These are phyloP conservation scores for Epistrophe eligans DNA, from an alignment of 2,888 invertebrate species.

Conservation along the genomic window DNA sequence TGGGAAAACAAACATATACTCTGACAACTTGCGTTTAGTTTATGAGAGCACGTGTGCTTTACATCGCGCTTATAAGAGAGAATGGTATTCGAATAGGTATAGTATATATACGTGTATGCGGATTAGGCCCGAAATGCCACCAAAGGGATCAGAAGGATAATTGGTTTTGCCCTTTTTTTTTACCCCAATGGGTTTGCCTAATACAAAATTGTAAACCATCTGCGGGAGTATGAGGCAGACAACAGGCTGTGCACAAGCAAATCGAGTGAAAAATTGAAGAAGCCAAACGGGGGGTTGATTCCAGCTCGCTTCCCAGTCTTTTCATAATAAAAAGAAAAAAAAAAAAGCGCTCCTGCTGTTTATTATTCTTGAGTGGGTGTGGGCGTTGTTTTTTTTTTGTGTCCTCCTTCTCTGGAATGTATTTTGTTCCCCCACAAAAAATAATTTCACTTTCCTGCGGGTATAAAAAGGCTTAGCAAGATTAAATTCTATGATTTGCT, in stretches of 20 bases:
- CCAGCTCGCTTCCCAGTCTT: background rate
- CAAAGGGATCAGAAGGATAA: constrained; percentile 71
- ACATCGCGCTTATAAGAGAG: background rate
- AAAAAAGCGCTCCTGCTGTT: constrained; percentile 25
- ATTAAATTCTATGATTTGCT: constrained; percentile 71
- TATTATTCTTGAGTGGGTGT: constrained; percentile 41
- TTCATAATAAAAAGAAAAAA: background rate
- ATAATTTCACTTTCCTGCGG: constrained; percentile 66
- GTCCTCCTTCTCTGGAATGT: background rate
- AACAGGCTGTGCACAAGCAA: constrained; percentile 29
- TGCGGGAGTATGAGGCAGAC: constrained; percentile 17
- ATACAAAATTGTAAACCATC: constrained; percentile 65
- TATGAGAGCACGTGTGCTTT: constrained; percentile 36
- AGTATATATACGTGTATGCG: constrained; percentile 16
- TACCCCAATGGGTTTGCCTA: constrained; percentile 2
- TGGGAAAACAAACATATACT: background rate
- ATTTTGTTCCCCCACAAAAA: constrained; percentile 50
- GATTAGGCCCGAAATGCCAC: constrained; percentile 63
- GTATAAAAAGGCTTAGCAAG: constrained; percentile 68
- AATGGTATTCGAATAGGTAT: background rate
- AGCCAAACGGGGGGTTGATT: constrained; percentile 24
- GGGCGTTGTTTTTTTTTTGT: background rate
- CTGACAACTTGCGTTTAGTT: constrained; percentile 36
- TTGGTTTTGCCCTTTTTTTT: constrained; percentile 66
- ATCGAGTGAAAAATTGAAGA: constrained; percentile 47